These are phyloP conservation scores for Ceratitis capitata DNA, from an alignment of 1,140 invertebrate species.

Conservation along the genomic window DNA sequence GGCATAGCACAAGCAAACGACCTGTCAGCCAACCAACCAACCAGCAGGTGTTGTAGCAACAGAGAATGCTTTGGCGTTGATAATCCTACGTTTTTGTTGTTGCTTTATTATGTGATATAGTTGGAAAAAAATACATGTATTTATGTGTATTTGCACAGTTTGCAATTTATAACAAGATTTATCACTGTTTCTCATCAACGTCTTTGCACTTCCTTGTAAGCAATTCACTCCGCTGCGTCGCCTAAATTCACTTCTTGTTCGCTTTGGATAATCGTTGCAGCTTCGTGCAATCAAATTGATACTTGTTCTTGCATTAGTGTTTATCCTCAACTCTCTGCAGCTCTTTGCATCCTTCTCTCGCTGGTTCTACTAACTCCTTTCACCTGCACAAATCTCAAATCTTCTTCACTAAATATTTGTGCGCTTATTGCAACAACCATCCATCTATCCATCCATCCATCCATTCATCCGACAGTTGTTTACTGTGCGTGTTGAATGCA, in stretches of 20 bases:
- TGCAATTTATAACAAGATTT: slow-evolving; percentile 28
- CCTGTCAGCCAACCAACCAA: background rate
- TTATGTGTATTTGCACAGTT: background rate
- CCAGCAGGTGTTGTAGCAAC: background rate
- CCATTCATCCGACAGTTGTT: no score
- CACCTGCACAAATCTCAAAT: background rate
- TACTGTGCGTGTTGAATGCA: background rate
- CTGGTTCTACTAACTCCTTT: background rate
- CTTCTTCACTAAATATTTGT: background rate
- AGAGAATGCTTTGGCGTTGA: background rate
- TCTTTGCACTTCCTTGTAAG: background rate
- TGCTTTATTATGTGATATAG: background rate
- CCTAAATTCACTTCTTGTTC: background rate
- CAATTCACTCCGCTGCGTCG: background rate
- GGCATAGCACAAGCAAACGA: background rate
- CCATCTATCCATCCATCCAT: no score
- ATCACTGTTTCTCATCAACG: background rate
- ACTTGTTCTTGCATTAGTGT: background rate
- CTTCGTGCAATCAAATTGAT: background rate
- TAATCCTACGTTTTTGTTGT: background rate
- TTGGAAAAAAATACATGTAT: background rate
- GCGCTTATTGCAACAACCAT: background rate
- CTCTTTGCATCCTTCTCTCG: background rate
- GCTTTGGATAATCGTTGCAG: background rate
- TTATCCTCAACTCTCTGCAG: background rate